Evolutionary conservation across 2,888 invertebrate species (phyloP).

Genomic region (Imbricaverruca yamaguchii): DNA sequence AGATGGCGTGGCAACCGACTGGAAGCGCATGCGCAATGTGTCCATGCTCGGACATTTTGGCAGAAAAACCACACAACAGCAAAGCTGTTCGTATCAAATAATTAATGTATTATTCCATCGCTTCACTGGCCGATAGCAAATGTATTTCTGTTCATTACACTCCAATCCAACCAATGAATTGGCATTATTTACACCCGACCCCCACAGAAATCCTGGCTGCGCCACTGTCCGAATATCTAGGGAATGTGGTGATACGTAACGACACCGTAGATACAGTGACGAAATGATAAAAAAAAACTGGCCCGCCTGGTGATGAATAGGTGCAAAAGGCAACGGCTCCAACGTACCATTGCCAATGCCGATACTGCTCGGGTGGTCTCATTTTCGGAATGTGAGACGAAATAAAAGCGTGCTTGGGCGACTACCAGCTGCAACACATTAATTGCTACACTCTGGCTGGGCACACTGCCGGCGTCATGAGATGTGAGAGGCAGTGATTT

Average conservation of each 20-base stretch:
- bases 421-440: neutral
- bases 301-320: neutral
- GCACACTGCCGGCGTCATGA: neutral
- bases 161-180: neutral
- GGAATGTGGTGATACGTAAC: neutral
- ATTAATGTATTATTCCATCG: neutral
- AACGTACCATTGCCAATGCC: no score
- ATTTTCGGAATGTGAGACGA: neutral
- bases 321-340: neutral
- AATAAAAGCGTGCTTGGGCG: neutral
- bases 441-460: neutral
- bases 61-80: neutral
- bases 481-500: neutral
- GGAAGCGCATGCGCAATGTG: neutral
- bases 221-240: no score
- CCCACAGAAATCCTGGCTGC: no score
- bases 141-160: neutral
- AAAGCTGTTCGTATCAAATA: neutral
- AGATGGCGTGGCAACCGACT: neutral
- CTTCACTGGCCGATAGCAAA: neutral
- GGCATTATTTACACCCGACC: no score
- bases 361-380: neutral
- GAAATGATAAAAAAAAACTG: no score
- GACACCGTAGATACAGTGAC: neutral
- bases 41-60: neutral